Percentiles rank a stretch among this genome's conserved stretches.
Evolutionary conservation across 2,113 vertebrate genomes (phyloP).

Genomic region (Fulmarus glacialis): DNA sequence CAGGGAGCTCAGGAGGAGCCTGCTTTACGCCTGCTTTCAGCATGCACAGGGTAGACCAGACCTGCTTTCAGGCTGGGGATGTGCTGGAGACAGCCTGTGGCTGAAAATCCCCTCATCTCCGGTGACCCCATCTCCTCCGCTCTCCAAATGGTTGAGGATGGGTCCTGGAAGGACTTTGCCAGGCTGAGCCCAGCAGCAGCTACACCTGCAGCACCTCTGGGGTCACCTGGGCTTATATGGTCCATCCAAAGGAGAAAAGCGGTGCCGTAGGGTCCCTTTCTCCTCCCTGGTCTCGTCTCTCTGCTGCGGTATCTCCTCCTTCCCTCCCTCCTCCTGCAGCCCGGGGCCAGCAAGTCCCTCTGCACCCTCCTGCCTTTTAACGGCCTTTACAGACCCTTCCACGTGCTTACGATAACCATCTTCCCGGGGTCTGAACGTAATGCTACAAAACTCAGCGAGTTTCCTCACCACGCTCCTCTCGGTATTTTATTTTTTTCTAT

Average conservation of each 20-base stretch:
- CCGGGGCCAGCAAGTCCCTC: neutral
- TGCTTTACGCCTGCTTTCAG: neutral
- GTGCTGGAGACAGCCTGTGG: neutral
- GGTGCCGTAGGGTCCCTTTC: fast-evolving
- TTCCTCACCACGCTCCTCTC: neutral
- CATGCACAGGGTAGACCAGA: neutral
- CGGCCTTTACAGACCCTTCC: neutral
- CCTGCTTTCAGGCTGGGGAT: neutral
- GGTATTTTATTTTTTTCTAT: fast-evolving
- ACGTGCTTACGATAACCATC: neutral
- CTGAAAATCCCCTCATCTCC: neutral
- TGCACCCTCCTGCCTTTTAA: neutral
- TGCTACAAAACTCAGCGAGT: neutral
- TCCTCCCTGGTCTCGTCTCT: neutral
- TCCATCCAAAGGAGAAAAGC: neutral
- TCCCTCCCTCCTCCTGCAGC: neutral
- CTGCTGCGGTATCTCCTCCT: neutral
- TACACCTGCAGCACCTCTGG: neutral
- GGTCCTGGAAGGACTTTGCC: neutral
- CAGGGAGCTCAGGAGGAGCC: neutral
- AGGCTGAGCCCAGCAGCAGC: neutral
- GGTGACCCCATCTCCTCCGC: neutral
- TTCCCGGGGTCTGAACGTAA: neutral
- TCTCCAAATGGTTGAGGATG: fast-evolving
- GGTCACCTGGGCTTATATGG: neutral